Evolutionary conservation across 2,888 invertebrate species (phyloP), one percentile per base, ranked within the genome.

Genomic region (Altica lythri): DNA sequence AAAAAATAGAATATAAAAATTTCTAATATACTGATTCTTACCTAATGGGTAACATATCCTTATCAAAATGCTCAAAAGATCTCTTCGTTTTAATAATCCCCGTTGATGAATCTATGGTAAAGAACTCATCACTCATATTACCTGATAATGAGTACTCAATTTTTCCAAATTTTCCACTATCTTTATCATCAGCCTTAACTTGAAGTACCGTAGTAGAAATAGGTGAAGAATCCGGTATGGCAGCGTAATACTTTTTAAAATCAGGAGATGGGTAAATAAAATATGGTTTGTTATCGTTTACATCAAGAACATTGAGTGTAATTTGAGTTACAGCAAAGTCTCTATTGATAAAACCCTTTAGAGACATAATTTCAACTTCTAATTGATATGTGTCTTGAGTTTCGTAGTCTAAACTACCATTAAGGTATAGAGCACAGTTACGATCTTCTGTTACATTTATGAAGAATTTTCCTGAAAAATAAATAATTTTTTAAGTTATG

Each of bases 231-330:
- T 83, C 81, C 0, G 89, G 83, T 1, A 94, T 83, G 0, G 92
- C 89, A 0, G 89, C 89, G 68, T 89, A 92, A 73, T 90, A 94
- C 44, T 89, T 88, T 48, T 83, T 84, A 45, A 82, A 29, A 16
- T 55, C 53, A 2, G 37, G 2, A 2, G 79, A 77, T 1, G 88
- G 86, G 67, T 88, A 90, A 0, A 88, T 75, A 72, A 95, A 96
- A 64, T 84, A 81, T 0, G 96, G 95, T 0, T 83, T 81, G 73
- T 95, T 95, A 72, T 96, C 95, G 72, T 96, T 96, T 1, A 91
- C 86, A 73, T 96, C 95, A 0, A 84, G 79, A 0, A 96, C 88
- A 60, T 90, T 88, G 0, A 96, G 84, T 59, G 88, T 88, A 0
- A 95, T 84, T 65, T 83, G 83, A 0, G 91, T 86, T 14, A 83